Conservation (phyloP, 2,113 vertebrate species). For the Tricholaema leucomelas region DNA sequence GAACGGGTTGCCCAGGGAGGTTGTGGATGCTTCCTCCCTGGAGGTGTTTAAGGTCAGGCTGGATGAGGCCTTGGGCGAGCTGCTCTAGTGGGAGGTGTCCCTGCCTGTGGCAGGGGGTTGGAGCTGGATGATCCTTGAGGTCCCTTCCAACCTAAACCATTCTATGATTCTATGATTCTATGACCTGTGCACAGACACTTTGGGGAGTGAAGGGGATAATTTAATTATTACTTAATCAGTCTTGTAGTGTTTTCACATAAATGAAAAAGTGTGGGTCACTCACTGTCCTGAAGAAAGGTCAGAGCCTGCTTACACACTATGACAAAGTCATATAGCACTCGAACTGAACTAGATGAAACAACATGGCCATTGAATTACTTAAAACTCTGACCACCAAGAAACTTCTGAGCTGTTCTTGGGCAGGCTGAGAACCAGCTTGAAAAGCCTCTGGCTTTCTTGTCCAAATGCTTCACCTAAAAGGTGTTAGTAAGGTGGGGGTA, state of each 20-base stretch:
- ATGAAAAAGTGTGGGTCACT: background rate
- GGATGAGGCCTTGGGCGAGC: too few relatives aligned
- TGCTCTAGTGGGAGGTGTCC: too few relatives aligned
- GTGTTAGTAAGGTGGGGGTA: too few relatives aligned
- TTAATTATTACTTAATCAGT: background rate
- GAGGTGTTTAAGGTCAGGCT: too few relatives aligned
- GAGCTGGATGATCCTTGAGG: too few relatives aligned
- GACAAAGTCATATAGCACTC: background rate
- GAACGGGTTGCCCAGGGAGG: too few relatives aligned
- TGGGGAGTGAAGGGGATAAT: background rate
- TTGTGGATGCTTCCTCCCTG: too few relatives aligned
- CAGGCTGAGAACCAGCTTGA: background rate
- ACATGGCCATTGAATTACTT: background rate
- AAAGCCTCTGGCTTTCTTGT: background rate
- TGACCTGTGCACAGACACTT: background rate
- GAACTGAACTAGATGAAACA: background rate
- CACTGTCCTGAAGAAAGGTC: background rate
- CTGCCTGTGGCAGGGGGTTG: too few relatives aligned
- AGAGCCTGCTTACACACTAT: background rate
- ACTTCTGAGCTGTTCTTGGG: background rate
- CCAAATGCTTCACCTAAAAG: background rate
- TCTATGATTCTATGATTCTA: too few relatives aligned
- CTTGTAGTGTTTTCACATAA: background rate
- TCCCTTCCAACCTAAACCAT: too few relatives aligned
- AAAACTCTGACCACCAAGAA: background rate